Percentiles rank a stretch among this genome's conserved stretches.
Evolutionary conservation across 2,888 invertebrate species (phyloP).

Genomic region (Raillietiella orientalis): DNA sequence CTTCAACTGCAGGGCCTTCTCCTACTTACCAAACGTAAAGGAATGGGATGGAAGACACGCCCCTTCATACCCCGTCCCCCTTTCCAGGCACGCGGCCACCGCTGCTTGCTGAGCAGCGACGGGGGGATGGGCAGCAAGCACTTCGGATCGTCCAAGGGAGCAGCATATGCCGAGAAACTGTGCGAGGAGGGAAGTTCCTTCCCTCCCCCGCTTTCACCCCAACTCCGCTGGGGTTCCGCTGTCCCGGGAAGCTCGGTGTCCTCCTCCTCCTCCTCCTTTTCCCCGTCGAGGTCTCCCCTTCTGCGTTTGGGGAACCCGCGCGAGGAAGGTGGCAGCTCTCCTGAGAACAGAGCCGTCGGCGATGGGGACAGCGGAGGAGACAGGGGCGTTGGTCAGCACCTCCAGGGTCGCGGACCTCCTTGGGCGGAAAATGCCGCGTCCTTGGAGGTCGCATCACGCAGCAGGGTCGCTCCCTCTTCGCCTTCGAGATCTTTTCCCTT

Average conservation of each 20-base stretch:
- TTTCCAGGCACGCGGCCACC: constrained; percentile 8
- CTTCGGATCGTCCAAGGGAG: constrained; percentile 11
- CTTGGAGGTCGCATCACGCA: neutral
- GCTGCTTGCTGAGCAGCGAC: constrained; percentile 13
- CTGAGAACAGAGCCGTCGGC: neutral
- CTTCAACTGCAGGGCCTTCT: constrained; percentile 15
- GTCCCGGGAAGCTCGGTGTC: no score
- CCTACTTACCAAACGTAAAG: constrained; percentile 10
- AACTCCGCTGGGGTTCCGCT: constrained; percentile 2
- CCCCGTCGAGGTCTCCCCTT: no score
- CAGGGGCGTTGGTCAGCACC: no score
- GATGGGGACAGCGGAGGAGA: neutral
- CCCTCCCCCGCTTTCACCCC: constrained; percentile 1
- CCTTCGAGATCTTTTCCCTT: no score
- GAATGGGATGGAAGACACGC: neutral
- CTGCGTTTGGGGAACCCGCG: no score
- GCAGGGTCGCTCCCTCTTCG: neutral
- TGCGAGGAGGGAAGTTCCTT: constrained; percentile 9
- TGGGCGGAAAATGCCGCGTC: neutral
- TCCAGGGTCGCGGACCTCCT: no score
- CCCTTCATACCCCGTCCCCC: neutral
- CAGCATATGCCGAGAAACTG: constrained; percentile 12
- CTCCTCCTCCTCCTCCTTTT: no score
- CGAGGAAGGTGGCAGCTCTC: no score
- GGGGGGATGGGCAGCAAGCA: constrained; percentile 11